Percentiles rank a stretch among this genome's conserved stretches.
Evolutionary conservation across 1,140 invertebrate species (phyloP).

Genomic region (Drosophila lacertosa): DNA sequence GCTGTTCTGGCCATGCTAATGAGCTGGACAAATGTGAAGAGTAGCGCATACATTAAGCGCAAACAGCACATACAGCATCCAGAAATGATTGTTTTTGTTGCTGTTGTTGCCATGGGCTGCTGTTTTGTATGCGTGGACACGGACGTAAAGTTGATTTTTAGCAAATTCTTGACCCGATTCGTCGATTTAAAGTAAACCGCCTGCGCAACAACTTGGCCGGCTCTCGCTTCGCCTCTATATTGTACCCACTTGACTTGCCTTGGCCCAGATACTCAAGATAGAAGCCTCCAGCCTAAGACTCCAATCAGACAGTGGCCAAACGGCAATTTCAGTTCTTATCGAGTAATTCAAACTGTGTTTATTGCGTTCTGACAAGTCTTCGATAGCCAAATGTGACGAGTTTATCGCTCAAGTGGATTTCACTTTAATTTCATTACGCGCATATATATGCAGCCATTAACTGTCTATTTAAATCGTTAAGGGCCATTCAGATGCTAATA

Average conservation of each 20-base stretch:
- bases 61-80: conserved; percentile 46
- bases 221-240: conserved; percentile 11
- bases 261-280: conserved; percentile 30
- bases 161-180: conserved; percentile 67
- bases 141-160: conserved; percentile 24
- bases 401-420: conserved; percentile 10
- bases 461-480: not conserved
- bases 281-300: conserved; percentile 1
- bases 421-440: not conserved
- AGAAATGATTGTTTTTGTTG: conserved; percentile 35
- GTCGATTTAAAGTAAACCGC: conserved; percentile 23
- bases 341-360: not conserved
- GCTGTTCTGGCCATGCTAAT: conserved; percentile 56
- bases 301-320: conserved; percentile 17
- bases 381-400: not conserved
- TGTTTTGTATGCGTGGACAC: conserved; percentile 49
- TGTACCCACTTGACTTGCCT: conserved; percentile 32
- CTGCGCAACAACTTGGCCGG: conserved; percentile 36
- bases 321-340: conserved; percentile 16
- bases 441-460: not conserved
- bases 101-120: not conserved
- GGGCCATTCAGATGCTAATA: conserved; percentile 6
- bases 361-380: not conserved
- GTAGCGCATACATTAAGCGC: conserved; percentile 31
- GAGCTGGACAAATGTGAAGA: conserved; percentile 50